Evolutionary conservation across 2,113 vertebrate genomes (phyloP), one percentile per base, ranked within the genome.

Genomic region (Oreotrochilus melanogaster): DNA sequence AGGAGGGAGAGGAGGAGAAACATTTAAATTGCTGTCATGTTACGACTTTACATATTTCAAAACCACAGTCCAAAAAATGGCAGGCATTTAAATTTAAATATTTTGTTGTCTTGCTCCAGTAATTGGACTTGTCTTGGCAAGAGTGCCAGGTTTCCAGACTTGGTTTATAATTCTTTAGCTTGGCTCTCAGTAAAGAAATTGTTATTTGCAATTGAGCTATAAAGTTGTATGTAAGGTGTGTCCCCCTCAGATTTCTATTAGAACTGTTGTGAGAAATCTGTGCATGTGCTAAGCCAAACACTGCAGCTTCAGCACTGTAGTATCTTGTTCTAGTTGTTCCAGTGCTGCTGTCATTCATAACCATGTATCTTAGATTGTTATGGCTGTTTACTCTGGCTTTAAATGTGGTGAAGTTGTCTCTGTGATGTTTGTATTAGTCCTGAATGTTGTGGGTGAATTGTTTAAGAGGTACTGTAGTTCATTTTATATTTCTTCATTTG

Each of bases 51-150:
- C 75, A 28, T 90, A 94, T 93, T 97, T 95, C 90, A 81, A 95
- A 96, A 89, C 75, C 85, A 80, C 81, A 66, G 58, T 54, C 83
- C 69, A 88, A 96, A 96, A 93, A 28, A 22, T 3, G 9, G 48
- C 94, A 95, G 92, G 43, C 80, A 89, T 94, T 92, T 88, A 89
- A 66, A 93, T 86, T 92, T 87, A 92, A 97, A 74, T 95, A 81
- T 85, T 95, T 95, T 78, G 62, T 91, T 94, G 56, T 91, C 94
- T 95, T 95, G 48, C 78, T 94, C 33, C 79, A 93, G 58, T 95
- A 97, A 95, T 90, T 89, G 85, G 88, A 93, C 89, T 96, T 97
- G 71, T 78, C 79, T 88, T 93, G 78, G 91, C 94, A 94, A 92
- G 21, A 71, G 86, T 60, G 92, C 79, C 95, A 96, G 72, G 62